These are phyloP conservation scores for Spodoptera littoralis DNA, from an alignment of 2,888 invertebrate species.

Conservation along the genomic window DNA sequence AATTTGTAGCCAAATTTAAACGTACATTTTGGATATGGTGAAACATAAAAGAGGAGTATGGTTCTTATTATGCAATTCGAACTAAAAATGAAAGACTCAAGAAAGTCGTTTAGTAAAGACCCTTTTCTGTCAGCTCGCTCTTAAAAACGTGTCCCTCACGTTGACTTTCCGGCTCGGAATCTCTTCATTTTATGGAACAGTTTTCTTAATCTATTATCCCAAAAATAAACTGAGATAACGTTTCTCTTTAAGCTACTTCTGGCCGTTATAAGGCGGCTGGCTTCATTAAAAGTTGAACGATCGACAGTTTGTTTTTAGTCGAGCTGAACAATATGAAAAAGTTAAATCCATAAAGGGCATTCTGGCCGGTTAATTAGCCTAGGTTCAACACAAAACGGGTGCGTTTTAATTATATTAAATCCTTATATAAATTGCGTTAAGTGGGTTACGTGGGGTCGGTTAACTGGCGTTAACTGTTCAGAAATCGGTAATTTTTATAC, in stretches of 20 bases:
- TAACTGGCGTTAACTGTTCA: slow-evolving; percentile 62
- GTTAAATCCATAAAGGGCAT: slow-evolving; percentile 57
- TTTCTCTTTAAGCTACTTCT: slow-evolving; percentile 24
- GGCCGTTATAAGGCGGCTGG: slow-evolving; percentile 20
- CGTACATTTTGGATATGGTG: neutral
- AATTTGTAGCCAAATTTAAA: neutral
- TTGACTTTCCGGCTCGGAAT: slow-evolving; percentile 20
- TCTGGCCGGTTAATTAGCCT: slow-evolving; percentile 69
- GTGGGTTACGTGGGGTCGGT: slow-evolving; percentile 61
- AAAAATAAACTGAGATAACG: slow-evolving; percentile 39
- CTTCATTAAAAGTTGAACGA: slow-evolving; percentile 70
- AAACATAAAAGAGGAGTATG: slow-evolving; percentile 16
- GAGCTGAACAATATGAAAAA: slow-evolving; percentile 56
- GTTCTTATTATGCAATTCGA: slow-evolving; percentile 27
- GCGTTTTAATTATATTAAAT: slow-evolving; percentile 71
- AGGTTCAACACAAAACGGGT: slow-evolving; percentile 67
- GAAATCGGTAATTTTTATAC: slow-evolving; percentile 51
- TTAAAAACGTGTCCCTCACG: slow-evolving; percentile 27
- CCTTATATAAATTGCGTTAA: slow-evolving; percentile 63
- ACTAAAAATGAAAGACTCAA: neutral
- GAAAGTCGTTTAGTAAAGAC: slow-evolving; percentile 16
- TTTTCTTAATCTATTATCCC: slow-evolving; percentile 39
- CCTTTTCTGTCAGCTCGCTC: slow-evolving; percentile 23
- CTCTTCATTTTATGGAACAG: slow-evolving; percentile 19
- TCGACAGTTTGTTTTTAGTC: slow-evolving; percentile 60